These are phyloP conservation scores for Hyphantria cunea DNA, from an alignment of 1,140 invertebrate species.

Conservation along the genomic window DNA sequence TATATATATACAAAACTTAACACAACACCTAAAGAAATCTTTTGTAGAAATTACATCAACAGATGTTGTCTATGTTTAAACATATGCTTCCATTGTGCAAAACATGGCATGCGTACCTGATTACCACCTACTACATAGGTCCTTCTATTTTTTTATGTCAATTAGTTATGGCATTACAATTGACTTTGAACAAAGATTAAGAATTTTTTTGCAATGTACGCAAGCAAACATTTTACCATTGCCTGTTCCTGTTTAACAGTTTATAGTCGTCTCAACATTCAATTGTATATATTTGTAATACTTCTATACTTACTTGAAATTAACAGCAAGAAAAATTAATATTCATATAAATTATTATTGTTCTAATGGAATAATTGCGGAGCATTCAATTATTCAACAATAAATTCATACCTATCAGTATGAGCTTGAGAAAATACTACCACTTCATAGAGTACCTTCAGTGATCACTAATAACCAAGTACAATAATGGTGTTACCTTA, in stretches of 20 bases:
- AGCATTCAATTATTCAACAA: too few relatives aligned
- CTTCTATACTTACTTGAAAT: too few relatives aligned
- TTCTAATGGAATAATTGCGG: too few relatives aligned
- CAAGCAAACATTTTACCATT: background rate
- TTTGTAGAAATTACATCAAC: too few relatives aligned
- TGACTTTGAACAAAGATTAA: background rate
- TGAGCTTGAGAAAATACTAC: background rate
- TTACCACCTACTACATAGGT: slow-evolving; percentile 13
- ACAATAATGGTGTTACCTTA: slow-evolving; percentile 11
- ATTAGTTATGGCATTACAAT: background rate
- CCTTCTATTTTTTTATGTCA: slow-evolving; percentile 17
- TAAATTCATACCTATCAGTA: too few relatives aligned
- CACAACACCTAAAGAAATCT: too few relatives aligned
- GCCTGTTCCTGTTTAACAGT: background rate
- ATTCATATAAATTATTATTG: too few relatives aligned
- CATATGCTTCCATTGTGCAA: slow-evolving; percentile 7
- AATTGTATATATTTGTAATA: too few relatives aligned
- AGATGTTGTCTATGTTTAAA: too few relatives aligned
- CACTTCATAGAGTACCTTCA: background rate
- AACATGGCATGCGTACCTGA: slow-evolving; percentile 14
- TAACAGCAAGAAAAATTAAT: too few relatives aligned
- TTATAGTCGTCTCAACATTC: too few relatives aligned
- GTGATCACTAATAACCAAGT: slow-evolving; percentile 18
- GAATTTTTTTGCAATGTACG: slow-evolving; percentile 1
- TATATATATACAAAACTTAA: too few relatives aligned